phyloP scores from a whole-genome alignment of 2,797 vertebrate genomes.

The Anguilla megastoma region DNA sequence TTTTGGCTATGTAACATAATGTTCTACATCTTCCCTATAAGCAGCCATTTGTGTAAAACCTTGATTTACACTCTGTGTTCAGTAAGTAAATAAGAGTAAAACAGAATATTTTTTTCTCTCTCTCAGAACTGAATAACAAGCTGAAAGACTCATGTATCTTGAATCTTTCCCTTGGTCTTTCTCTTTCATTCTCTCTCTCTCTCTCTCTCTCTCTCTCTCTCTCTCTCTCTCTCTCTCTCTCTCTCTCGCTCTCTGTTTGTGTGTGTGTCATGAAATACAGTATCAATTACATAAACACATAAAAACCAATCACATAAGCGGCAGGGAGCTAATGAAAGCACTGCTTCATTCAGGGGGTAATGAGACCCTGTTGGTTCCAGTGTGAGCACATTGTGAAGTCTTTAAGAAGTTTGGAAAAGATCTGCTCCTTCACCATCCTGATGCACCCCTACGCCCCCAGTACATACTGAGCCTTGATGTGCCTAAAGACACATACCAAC shows the following conservation, averaged over 20 bases:
- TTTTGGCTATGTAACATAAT: not conserved
- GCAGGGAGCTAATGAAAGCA: slow-evolving; percentile 26
- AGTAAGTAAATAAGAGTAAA: not conserved
- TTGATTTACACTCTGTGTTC: not conserved
- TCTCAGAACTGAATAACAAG: slow-evolving; percentile 1
- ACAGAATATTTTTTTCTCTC: not conserved
- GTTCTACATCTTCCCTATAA: not conserved
- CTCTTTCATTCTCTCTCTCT: not conserved
- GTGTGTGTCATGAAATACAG: slow-evolving; percentile 19
- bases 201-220: not conserved
- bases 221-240: not conserved
- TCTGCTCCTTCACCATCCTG: not conserved
- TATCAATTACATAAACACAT: slow-evolving; percentile 27
- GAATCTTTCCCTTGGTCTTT: not conserved
- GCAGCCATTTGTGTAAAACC: not conserved
- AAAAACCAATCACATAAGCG: slow-evolving; percentile 23
- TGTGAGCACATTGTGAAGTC: slow-evolving; percentile 6
- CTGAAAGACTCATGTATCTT: not conserved
- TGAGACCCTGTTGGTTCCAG: slow-evolving; percentile 20
- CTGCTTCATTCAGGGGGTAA: slow-evolving; percentile 3
- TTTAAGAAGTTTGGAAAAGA: not conserved
- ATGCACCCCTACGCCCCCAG: not conserved
- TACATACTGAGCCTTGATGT: not conserved
- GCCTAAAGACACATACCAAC: not conserved
- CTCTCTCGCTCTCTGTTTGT: not conserved